phyloP scores from a whole-genome alignment of 2,888 invertebrate genomes.

The Rhorus exstirpatorius region DNA sequence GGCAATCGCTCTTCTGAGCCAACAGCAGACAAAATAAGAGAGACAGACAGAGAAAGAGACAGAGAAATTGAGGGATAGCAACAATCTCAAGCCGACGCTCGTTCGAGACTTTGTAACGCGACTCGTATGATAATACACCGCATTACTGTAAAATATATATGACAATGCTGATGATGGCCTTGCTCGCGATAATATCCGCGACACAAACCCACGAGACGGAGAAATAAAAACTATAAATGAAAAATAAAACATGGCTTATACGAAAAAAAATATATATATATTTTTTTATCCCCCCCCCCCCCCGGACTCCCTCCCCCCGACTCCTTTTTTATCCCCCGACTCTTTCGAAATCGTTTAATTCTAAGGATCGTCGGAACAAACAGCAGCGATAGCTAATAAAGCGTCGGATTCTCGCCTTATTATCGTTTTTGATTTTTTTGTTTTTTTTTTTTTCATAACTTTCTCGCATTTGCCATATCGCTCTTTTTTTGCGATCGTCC shows the following conservation, averaged over 20 bases:
- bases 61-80: slow-evolving; percentile 23
- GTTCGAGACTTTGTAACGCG: background rate
- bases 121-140: slow-evolving; percentile 7
- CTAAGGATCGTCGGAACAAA: slow-evolving; percentile 8
- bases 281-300: too few species aligned
- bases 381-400: background rate
- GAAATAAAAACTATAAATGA: slow-evolving; percentile 27
- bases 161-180: slow-evolving; percentile 55
- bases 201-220: background rate
- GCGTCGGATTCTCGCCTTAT: slow-evolving; percentile 25
- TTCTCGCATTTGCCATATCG: slow-evolving; percentile 9
- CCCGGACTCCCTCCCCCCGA: too few species aligned
- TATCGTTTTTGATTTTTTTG: slow-evolving; percentile 22
- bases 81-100: slow-evolving; percentile 23
- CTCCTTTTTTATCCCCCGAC: too few species aligned
- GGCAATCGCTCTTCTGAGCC: slow-evolving; percentile 40
- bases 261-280: slow-evolving; percentile 22
- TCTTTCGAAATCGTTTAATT: slow-evolving; percentile 59
- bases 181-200: slow-evolving; percentile 57
- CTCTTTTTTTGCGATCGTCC: slow-evolving; percentile 1
- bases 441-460: background rate
- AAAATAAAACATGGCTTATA: background rate
- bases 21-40: slow-evolving; percentile 7
- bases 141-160: background rate
- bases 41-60: background rate